Evolutionary conservation across 2,888 invertebrate species (phyloP), one percentile per base, ranked within the genome.

Genomic region (Tupiocoris notatus): DNA sequence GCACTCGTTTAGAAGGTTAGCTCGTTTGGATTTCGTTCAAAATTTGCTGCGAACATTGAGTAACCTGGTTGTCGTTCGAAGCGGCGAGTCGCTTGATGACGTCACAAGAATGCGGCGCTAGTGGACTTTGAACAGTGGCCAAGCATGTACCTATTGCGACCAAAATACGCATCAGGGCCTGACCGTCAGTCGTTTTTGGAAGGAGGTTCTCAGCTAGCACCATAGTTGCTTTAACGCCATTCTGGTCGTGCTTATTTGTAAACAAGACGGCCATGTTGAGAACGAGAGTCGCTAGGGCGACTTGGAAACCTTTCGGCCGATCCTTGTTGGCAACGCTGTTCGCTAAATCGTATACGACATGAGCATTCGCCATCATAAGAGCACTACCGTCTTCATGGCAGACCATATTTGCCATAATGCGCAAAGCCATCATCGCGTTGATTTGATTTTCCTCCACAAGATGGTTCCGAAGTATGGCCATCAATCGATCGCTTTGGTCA

Each of bases 391-490:
- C 83, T 75, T 88, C 84, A 80, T 93, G 92, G 18, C 87, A 85
- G 84, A 95, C 92, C 82, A 94, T 90, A 84, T 98, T 98, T 79
- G 91, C 90, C 0, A 96, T 82, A 63, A 91, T 88, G 12, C 95
- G 88, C 81, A 94, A 88, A 0, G 91, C 86, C 79, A 96, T 87
- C 85, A 96, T 88, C 81, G 91, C 91, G 83, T 95, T 94, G 0
- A 92, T 89, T 0, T 89, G 24, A 6, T 78, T 76, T 7, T 76
- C 75, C 64, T 67, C 66, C 83, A 81, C 78, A 81, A 83, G 75
- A 81, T 83, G 39, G 79, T 78, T 79, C 57, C 78, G 79, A 16
- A 81, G 75, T 21, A 80, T 78, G 2, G 75, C 64, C 58, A 81
- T 77, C 18, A 82, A 82, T 75, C 81, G 86, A 84, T 86, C 82